Base-by-base conservation (phyloP, 2,888 invertebrate genomes). In the Metalampra italica region DNA sequence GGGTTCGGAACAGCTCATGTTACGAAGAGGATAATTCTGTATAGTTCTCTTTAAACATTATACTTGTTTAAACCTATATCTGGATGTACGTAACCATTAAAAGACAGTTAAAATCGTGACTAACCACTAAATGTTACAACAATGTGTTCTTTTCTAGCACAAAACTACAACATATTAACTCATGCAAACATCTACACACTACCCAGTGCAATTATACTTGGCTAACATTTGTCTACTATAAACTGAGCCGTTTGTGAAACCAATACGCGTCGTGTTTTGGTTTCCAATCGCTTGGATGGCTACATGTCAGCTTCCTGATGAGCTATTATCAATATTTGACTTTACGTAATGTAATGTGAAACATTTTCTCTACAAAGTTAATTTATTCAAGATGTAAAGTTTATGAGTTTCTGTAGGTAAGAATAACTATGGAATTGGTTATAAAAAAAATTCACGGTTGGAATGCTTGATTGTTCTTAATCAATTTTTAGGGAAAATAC, bases 301-400 rank as follows among this genome's bases (percentile, higher is more conserved):
- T 3, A 13, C 29, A 30, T 12, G 43, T 12, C 43, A 43, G 29
- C 43, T 43, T 43, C 30, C 43, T 30, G 30, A 13, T 30, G n/a
- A 34, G 30, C 14, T 9, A 46, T 29, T 13, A 29, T 9, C 34
- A 41, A 47, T 47, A 42, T 42, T 34, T 41, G 41, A 40, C 41
- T 34, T 34, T 46, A 34, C 32, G 46, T 7, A 34, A 5, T 2
- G 34, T 34, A 34, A 34, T 34, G 11, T 34, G 34, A 34, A 34
- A 34, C 34, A 34, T n/a, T n/a, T n/a, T n/a, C n/a, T n/a, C n/a
- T n/a, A n/a, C n/a, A n/a, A n/a, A n/a, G n/a, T n/a, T n/a, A n/a
- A n/a, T n/a, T n/a, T n/a, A n/a, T n/a, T n/a, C n/a, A n/a, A n/a
- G n/a, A n/a, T n/a, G n/a, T n/a, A n/a, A n/a, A n/a, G n/a, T n/a